These are phyloP conservation scores for Metaphire vulgaris DNA, from an alignment of 1,140 invertebrate species.

Conservation along the genomic window DNA sequence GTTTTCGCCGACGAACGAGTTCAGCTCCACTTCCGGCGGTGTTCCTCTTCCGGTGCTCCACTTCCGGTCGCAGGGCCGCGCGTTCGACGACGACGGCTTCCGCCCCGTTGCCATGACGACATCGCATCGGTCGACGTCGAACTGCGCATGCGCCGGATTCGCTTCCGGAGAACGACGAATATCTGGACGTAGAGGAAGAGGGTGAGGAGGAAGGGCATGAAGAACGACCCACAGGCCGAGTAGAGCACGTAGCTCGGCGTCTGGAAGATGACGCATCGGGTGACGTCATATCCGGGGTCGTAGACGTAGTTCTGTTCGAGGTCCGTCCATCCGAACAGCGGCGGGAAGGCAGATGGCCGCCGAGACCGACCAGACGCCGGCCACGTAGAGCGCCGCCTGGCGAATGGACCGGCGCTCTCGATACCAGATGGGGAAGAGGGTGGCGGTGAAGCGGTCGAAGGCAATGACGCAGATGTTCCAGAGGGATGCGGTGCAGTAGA, in stretches of 20 bases:
- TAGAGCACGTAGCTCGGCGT: too few species aligned
- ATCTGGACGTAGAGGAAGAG: constrained; percentile 94
- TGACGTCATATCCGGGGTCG: constrained; percentile 34
- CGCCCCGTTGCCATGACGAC: too few species aligned
- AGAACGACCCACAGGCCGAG: constrained; percentile 89
- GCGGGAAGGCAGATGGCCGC: constrained; percentile 43
- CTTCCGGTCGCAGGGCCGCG: too few species aligned
- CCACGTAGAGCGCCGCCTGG: constrained; percentile 45
- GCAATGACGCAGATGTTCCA: constrained; percentile 51
- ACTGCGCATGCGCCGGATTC: too few species aligned
- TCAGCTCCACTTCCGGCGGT: too few species aligned
- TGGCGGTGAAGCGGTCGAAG: constrained; percentile 52
- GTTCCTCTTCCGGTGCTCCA: too few species aligned
- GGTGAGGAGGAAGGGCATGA: constrained; percentile 91
- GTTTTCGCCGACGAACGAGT: too few species aligned
- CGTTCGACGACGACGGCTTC: too few species aligned
- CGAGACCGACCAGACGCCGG: constrained; percentile 36
- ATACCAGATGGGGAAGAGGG: constrained; percentile 51
- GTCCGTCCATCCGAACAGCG: constrained; percentile 29
- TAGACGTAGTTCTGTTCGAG: constrained; percentile 40
- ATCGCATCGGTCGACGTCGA: too few species aligned
- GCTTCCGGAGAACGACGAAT: constrained; percentile 61
- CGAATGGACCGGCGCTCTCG: constrained; percentile 40
- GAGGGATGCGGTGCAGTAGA: constrained; percentile 52
- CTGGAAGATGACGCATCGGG: constrained; percentile 47